phyloP scores from a whole-genome alignment of 2,888 invertebrate genomes.

The Lacanobia oleracea region DNA sequence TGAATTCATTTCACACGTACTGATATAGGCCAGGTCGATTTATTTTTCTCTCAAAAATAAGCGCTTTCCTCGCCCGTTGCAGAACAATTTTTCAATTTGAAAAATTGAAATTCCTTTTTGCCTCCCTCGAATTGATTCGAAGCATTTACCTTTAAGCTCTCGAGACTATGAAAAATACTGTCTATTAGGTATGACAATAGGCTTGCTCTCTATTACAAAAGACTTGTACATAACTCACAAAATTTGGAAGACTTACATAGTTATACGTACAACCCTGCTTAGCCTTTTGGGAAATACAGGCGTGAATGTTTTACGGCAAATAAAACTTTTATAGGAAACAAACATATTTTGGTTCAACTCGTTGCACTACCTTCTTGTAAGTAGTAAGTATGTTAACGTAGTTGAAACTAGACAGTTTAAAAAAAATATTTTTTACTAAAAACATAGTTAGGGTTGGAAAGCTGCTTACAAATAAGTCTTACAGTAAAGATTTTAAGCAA shows the following conservation, averaged over 20 bases:
- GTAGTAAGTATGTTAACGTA: no score
- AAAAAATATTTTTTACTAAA: background rate
- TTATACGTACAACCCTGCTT: background rate
- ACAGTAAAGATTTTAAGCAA: background rate
- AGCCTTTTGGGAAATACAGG: background rate
- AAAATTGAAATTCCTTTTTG: slow-evolving; percentile 35
- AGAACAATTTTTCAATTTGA: slow-evolving; percentile 47
- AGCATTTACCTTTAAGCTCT: slow-evolving; percentile 9
- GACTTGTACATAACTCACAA: background rate
- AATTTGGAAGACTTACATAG: background rate
- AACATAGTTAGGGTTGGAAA: background rate
- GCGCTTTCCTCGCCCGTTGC: slow-evolving; percentile 9
- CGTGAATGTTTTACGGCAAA: background rate
- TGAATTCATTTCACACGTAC: slow-evolving; percentile 1
- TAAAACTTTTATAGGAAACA: background rate
- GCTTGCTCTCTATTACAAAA: background rate
- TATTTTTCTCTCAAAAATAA: slow-evolving; percentile 19
- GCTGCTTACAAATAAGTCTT: background rate
- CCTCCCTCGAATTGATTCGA: slow-evolving; percentile 37
- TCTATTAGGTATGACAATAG: background rate
- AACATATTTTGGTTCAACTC: background rate
- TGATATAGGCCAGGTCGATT: slow-evolving; percentile 3
- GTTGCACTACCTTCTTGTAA: no score
- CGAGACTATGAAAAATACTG: slow-evolving; percentile 16
- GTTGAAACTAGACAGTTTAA: no score